Conservation (phyloP, 1,140 invertebrate genomes). For the Lysiphlebus fabarum region DNA sequence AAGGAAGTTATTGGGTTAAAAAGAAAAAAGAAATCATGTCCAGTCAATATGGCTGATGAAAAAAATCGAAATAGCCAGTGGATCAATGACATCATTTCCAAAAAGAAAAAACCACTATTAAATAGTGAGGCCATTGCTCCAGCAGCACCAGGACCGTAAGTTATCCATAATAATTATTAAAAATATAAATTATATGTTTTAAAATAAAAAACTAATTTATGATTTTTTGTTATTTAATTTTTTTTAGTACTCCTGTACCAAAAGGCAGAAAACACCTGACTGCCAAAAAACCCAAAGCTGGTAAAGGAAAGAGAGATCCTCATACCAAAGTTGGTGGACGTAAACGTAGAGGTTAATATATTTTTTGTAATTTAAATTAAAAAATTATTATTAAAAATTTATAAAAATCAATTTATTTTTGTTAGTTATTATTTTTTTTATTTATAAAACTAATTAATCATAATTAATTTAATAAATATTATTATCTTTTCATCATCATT, state of each 20-base stretch:
- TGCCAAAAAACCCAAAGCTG: constrained; percentile 61
- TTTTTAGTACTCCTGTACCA: constrained; percentile 48
- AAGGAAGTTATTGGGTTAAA: constrained; percentile 40
- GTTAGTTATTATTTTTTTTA: neutral
- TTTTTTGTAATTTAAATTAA: constrained; percentile 7
- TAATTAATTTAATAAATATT: too few species aligned
- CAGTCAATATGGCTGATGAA: constrained; percentile 36
- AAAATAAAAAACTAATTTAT: neutral
- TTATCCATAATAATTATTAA: too few species aligned
- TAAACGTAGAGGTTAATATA: constrained; percentile 57
- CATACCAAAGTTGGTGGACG: constrained; percentile 60
- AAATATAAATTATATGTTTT: too few species aligned
- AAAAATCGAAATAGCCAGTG: constrained; percentile 36
- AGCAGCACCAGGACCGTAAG: constrained; percentile 4
- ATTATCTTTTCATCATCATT: too few species aligned
- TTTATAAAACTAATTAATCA: neutral
- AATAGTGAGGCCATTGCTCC: constrained; percentile 16
- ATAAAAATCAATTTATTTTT: too few species aligned
- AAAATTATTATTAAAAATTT: constrained; percentile 1
- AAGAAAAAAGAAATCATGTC: constrained; percentile 37
- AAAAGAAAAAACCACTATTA: constrained; percentile 24
- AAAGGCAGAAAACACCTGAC: constrained; percentile 50
- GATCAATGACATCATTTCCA: constrained; percentile 31
- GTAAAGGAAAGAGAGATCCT: constrained; percentile 62
- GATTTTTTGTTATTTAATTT: neutral